Evolutionary conservation across 2,113 vertebrate species (phyloP), one percentile per base, ranked within the genome.

Genomic region (Nothocercus nigrocapillus): DNA sequence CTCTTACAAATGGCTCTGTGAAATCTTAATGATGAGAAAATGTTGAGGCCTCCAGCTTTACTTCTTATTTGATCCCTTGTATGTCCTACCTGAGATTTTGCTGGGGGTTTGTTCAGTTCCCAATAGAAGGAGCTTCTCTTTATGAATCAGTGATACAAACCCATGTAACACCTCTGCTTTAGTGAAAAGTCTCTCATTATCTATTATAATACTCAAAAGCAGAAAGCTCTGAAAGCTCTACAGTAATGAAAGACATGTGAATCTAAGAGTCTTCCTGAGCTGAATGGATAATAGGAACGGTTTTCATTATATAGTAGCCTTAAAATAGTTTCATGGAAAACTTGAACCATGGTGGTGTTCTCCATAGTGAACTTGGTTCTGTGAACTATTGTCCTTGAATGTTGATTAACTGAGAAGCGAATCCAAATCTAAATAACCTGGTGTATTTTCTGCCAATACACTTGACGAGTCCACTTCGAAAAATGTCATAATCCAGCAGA

Each of bases 11-110:
- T 72, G 27, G 21, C 36, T 69, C 59, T 54, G 74, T 94, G 94
- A 96, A 96, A 95, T 86, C 88, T 93, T 94, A 91, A 94, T 82
- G 38, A 53, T 64, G 11, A 88, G 75, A 85, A 88, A 93, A 94
- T 82, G 53, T 62, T 85, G 89, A 85, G 34, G 72, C 34, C 14
- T 94, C 30, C 42, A 45, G 17, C 53, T 90, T 82, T 69, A 58
- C 11, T 88, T 21, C n/a, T 73, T 73, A 66, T 53, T 34, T 77
- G 13, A 44, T 67, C 68, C 93, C n/a, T 69, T 83, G 36, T 42
- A 13, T 67, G 14, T 63, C 10, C 88, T 94, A 68, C 64, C 36
- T n/a, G n/a, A 90, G 59, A 34, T 77, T 40, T 77, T 74, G 8
- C 53, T 49, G 64, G 53, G 54, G 25, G 7, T 90, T 93, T 83